Evolutionary conservation across 2,113 vertebrate species (phyloP).

Genomic region (Caretta caretta): DNA sequence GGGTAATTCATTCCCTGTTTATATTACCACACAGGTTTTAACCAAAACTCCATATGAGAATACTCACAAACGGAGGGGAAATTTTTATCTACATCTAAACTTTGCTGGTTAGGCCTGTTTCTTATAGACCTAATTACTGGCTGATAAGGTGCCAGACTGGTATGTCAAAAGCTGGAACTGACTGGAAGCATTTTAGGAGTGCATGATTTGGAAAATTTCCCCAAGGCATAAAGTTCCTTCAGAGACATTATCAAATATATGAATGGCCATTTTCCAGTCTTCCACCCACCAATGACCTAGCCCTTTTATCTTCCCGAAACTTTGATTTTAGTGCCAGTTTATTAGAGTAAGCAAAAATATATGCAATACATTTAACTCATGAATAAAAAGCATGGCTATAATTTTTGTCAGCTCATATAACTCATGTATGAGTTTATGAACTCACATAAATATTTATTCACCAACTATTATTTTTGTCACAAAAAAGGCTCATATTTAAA

Average conservation of each 20-base stretch:
- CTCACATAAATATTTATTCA: not conserved
- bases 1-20: slow-evolving; percentile 15
- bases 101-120: not conserved
- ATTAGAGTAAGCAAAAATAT: not conserved
- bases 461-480: not conserved
- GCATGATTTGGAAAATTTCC: not conserved
- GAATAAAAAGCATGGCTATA: not conserved
- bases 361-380: not conserved
- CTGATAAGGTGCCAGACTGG: not conserved
- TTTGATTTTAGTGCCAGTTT: not conserved
- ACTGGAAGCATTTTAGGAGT: not conserved
- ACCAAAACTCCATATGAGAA: not conserved
- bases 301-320: not conserved
- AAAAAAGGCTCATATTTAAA: not conserved
- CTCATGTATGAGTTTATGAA: not conserved
- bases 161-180: not conserved
- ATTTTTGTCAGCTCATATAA: not conserved
- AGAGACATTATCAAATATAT: not conserved
- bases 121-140: not conserved
- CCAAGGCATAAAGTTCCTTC: not conserved
- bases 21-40: not conserved
- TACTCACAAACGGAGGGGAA: not conserved
- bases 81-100: not conserved
- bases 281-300: not conserved
- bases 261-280: not conserved